A percentile compares a stretch with the other conserved stretches of the same genome.
These are phyloP conservation scores for Galleria mellonella DNA, from an alignment of 1,140 invertebrate genomes.

Conservation along the genomic window DNA sequence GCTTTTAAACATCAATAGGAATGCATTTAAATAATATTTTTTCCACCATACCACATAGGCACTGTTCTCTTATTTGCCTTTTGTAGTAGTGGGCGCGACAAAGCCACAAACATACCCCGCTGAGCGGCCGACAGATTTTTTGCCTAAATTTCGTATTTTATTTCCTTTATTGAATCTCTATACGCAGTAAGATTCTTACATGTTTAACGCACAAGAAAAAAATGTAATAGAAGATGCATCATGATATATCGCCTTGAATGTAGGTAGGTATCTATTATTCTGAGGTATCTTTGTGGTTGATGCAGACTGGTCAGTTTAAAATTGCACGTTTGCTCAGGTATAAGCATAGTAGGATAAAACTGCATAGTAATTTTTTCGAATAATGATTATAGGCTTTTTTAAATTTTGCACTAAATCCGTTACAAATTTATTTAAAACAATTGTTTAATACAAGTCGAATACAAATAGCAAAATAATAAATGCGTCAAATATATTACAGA, in stretches of 20 bases:
- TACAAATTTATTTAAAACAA: too few species aligned
- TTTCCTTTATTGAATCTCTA: constrained; percentile 55
- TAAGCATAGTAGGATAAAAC: too few species aligned
- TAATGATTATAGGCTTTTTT: too few species aligned
- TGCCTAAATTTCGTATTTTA: constrained; percentile 65
- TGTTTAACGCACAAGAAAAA: constrained; percentile 33
- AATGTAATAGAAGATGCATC: constrained; percentile 55
- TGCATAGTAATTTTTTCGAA: too few species aligned
- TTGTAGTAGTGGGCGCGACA: constrained; percentile 71
- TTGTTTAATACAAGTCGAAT: too few species aligned
- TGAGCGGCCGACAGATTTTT: constrained; percentile 60
- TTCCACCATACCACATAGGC: constrained; percentile 30
- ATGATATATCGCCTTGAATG: constrained; percentile 56
- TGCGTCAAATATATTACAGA: too few species aligned
- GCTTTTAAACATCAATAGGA: constrained; percentile 70
- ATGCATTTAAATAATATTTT: constrained; percentile 69
- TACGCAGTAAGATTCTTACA: constrained; percentile 35
- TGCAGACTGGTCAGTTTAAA: constrained; percentile 16
- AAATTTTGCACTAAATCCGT: too few species aligned
- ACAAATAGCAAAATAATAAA: too few species aligned
- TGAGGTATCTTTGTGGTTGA: constrained; percentile 34
- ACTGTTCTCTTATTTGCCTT: constrained; percentile 72
- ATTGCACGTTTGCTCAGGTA: constrained; percentile 4
- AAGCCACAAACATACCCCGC: constrained; percentile 68
- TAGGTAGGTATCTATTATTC: constrained; percentile 40